Evolutionary conservation across 2,888 invertebrate genomes (phyloP).

Genomic region (Incurvaria masculella): DNA sequence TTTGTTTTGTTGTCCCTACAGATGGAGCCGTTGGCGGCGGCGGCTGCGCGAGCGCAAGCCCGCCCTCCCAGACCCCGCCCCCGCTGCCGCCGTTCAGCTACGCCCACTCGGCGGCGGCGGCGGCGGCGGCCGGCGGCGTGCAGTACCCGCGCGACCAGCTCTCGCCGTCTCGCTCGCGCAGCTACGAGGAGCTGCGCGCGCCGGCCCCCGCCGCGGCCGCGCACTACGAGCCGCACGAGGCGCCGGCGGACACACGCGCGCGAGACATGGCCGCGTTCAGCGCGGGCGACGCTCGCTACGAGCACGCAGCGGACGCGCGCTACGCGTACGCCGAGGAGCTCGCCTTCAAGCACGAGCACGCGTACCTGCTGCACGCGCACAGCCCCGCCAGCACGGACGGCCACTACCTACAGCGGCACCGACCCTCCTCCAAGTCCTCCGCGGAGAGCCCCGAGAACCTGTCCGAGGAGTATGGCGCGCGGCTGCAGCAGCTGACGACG

Average conservation of each 20-base stretch:
- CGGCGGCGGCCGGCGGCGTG: slow-evolving; percentile 9
- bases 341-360: slow-evolving; percentile 28
- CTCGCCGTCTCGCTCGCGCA: slow-evolving; percentile 43
- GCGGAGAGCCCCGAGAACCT: neutral
- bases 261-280: slow-evolving; percentile 17
- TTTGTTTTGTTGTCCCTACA: neutral
- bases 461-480: neutral
- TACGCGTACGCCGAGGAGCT: slow-evolving; percentile 40
- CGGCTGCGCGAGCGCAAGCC: slow-evolving; percentile 20
- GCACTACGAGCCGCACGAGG: neutral
- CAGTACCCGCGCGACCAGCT: slow-evolving; percentile 10
- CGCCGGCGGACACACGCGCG: neutral
- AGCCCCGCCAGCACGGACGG: slow-evolving; percentile 24
- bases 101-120: slow-evolving; percentile 29
- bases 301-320: slow-evolving; percentile 42
- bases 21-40: slow-evolving; percentile 8
- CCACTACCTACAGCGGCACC: slow-evolving; percentile 19
- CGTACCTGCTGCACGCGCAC: slow-evolving; percentile 23
- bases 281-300: slow-evolving; percentile 33
- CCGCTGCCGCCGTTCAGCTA: slow-evolving; percentile 35
- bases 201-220: slow-evolving; percentile 9
- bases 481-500: slow-evolving; percentile 17
- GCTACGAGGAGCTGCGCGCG: slow-evolving; percentile 47
- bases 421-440: neutral
- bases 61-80: slow-evolving; percentile 36